Evolutionary conservation across 2,797 vertebrate species (phyloP), one percentile per base, ranked within the genome.

Genomic region (Brotula barbata): DNA sequence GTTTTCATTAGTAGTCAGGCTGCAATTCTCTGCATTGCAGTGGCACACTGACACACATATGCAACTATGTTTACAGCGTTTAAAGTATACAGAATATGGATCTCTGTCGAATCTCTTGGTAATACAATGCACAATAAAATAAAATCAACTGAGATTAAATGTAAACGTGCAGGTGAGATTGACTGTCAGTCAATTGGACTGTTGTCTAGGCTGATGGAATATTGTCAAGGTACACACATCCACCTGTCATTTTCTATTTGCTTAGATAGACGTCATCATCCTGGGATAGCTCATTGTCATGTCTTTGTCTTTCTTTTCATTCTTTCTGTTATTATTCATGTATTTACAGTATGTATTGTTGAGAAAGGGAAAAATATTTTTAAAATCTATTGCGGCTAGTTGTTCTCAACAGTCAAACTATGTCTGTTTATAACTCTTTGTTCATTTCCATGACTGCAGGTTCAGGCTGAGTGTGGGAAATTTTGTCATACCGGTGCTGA

Each of bases 1-100:
- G 58, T 44, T 33, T 49, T 40, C 66, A 75, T 83, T 74, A 57
- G 62, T 71, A 84, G 77, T 82, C 79, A 71, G 60, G 60, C 47
- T 71, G 68, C 80, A 75, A 78, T 71, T 73, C 73, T 71, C 84
- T 80, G 82, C 78, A 83, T 74, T 81, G 84, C 80, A 74, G 80
- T 76, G 80, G 73, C 58, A 73, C 57, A 83, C 77, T 79, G 75
- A 81, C 81, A 77, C 69, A 81, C 54, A 75, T 78, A 71, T 39
- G 64, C 42, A 53, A 7, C 64, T 50, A 21, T 34, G n/a, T 46
- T 62, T 49, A 48, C 23, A 25, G 0, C 15, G 53, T 58, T 57
- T 13, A 19, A 47, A 57, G 2, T 40, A 20, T 17, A 54, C 17
- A 49, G 20, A 47, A 56, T 42, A 17, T 7, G 8, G 47, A 36